These are phyloP conservation scores for Drosophila carrolli DNA, from an alignment of 1,140 invertebrate genomes.

Conservation along the genomic window DNA sequence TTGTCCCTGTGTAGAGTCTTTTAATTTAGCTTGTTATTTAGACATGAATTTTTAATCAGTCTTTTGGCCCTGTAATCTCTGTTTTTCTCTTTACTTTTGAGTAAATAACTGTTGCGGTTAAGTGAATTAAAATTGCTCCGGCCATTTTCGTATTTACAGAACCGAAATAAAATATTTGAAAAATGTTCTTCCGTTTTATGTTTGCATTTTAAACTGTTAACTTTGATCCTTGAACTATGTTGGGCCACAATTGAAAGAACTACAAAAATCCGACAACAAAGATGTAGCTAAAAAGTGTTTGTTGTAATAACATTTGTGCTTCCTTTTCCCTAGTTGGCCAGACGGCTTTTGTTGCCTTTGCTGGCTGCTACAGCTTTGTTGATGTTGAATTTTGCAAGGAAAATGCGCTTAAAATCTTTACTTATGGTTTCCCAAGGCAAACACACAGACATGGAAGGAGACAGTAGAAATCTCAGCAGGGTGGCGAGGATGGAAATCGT, in stretches of 20 bases:
- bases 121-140: conserved; percentile 51
- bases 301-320: conserved; percentile 47
- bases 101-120: conserved; percentile 51
- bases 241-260: conserved; percentile 18
- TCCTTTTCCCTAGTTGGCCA: conserved; percentile 27
- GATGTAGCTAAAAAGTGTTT: conserved; percentile 27
- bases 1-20: too few species aligned
- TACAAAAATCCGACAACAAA: conserved; percentile 19
- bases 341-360: conserved; percentile 49
- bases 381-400: conserved; percentile 55
- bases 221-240: conserved; percentile 29
- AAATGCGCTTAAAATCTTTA: conserved; percentile 79
- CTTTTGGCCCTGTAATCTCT: conserved; percentile 1
- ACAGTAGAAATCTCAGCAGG: conserved; percentile 42
- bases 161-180: conserved; percentile 22
- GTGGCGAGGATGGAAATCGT: conserved; percentile 4
- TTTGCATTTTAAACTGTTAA: conserved; percentile 38
- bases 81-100: conserved; percentile 5
- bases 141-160: conserved; percentile 37
- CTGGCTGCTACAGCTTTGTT: conserved; percentile 38
- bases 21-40: conserved; percentile 5
- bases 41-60: conserved; percentile 5
- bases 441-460: conserved; percentile 24
- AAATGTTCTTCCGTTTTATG: conserved; percentile 21
- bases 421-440: conserved; percentile 69